These are phyloP conservation scores for Sporophila hypoxantha DNA, from an alignment of 2,113 vertebrate species.

Conservation along the genomic window DNA sequence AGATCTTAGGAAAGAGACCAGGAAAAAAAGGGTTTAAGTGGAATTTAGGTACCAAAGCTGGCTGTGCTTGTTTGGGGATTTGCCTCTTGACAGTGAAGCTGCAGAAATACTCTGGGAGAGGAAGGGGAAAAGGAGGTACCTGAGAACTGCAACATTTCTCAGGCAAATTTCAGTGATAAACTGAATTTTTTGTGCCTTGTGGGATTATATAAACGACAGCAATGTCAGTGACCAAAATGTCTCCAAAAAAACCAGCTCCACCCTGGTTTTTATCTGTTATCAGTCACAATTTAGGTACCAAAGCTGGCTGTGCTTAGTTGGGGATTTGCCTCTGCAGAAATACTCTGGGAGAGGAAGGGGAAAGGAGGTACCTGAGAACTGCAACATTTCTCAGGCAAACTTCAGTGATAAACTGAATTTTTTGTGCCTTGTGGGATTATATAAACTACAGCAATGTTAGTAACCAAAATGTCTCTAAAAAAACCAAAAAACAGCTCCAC, in stretches of 20 bases:
- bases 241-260: not conserved
- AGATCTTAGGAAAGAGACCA: not conserved
- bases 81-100: not conserved
- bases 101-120: not conserved
- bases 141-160: not conserved
- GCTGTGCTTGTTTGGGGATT: not conserved
- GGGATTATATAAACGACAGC: not conserved
- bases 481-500: not conserved
- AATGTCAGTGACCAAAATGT: not conserved
- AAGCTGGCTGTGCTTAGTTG: not conserved
- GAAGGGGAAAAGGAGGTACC: not conserved
- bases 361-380: too few relatives aligned
- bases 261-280: not conserved
- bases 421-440: not conserved
- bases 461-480: not conserved
- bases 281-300: not conserved
- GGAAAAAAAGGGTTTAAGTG: not conserved
- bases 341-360: not conserved
- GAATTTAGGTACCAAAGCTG: not conserved
- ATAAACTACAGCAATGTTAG: not conserved
- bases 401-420: too few relatives aligned
- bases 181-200: not conserved
- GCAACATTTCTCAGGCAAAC: too few relatives aligned
- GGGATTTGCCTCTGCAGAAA: not conserved
- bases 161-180: not conserved